These are phyloP conservation scores for Thera obeliscata DNA, from an alignment of 2,888 invertebrate genomes.

Conservation along the genomic window DNA sequence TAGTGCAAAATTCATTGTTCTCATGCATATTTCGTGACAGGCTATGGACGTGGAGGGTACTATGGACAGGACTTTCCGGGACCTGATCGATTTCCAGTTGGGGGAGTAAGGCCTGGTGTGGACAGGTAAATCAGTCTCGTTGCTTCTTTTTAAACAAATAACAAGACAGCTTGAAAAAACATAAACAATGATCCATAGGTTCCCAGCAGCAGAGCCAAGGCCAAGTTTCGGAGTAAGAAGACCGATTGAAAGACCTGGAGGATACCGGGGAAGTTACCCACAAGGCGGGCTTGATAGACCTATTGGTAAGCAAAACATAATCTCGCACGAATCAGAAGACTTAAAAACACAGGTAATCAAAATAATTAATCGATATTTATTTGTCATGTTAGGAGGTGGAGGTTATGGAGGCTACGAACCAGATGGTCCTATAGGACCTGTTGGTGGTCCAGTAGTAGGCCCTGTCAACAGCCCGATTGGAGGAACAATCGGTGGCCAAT, in stretches of 20 bases:
- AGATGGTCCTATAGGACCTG: constrained; percentile 68
- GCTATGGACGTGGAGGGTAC: constrained; percentile 73
- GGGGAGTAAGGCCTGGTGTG: constrained; percentile 77
- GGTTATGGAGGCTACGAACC: constrained; percentile 71
- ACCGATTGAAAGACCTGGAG: constrained; percentile 74
- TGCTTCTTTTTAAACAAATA: background rate
- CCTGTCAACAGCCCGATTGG: constrained; percentile 57
- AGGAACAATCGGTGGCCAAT: constrained; percentile 44
- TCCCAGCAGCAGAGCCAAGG: constrained; percentile 73
- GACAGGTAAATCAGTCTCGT: constrained; percentile 61
- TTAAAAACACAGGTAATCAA: background rate
- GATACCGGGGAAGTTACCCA: constrained; percentile 82
- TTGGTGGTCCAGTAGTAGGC: constrained; percentile 57
- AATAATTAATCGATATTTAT: background rate
- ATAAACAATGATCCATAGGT: constrained; percentile 50
- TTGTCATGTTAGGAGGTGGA: constrained; percentile 35
- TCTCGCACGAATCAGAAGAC: background rate
- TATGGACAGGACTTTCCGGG: constrained; percentile 69
- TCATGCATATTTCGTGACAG: constrained; percentile 40
- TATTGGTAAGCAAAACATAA: constrained; percentile 54
- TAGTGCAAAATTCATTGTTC: constrained; percentile 37
- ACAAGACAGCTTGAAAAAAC: background rate
- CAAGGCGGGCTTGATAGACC: constrained; percentile 73
- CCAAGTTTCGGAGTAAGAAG: constrained; percentile 70
- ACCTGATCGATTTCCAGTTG: constrained; percentile 75